Evolutionary conservation across 2,113 vertebrate species (phyloP).

Genomic region (Ciconia maguari): DNA sequence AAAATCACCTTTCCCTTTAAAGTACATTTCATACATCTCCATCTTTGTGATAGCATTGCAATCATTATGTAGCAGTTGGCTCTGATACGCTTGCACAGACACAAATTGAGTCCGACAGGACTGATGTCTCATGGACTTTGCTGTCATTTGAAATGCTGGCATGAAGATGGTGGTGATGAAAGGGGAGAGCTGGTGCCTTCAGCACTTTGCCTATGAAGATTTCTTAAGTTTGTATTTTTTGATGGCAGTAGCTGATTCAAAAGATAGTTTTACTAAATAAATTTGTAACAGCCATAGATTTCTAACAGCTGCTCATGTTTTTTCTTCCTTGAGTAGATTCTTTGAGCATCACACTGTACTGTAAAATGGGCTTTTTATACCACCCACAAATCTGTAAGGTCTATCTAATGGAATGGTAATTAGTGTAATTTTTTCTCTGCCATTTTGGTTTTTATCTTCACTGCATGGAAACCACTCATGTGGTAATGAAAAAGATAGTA

Average conservation of each 20-base stretch:
- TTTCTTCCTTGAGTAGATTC: slow-evolving; percentile 5
- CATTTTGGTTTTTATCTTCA: slow-evolving; percentile 26
- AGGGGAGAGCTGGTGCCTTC: slow-evolving; percentile 34
- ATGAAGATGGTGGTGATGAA: slow-evolving; percentile 62
- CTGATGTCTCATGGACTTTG: slow-evolving; percentile 80
- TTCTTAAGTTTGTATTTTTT: slow-evolving; percentile 45
- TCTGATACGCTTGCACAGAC: slow-evolving; percentile 75
- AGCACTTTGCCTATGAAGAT: slow-evolving; percentile 15
- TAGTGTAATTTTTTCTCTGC: background rate
- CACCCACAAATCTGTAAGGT: slow-evolving; percentile 11
- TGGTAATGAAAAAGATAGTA: slow-evolving; percentile 9
- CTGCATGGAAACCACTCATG: background rate
- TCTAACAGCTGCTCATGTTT: slow-evolving; percentile 21
- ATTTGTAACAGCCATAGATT: slow-evolving; percentile 13
- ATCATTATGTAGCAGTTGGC: slow-evolving; percentile 78
- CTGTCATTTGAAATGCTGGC: slow-evolving; percentile 80
- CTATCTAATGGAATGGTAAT: slow-evolving; percentile 23
- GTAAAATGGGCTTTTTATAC: background rate
- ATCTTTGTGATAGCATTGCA: slow-evolving; percentile 47
- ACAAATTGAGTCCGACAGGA: slow-evolving; percentile 83
- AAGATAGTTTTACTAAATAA: slow-evolving; percentile 19
- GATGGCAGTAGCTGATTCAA: slow-evolving; percentile 13
- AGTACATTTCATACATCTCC: slow-evolving; percentile 39
- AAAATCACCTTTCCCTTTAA: slow-evolving; percentile 8
- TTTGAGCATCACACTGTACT: background rate